Percentiles rank a stretch among this genome's conserved stretches.
These are phyloP conservation scores for Hemicrepidius hirtus DNA, from an alignment of 2,888 invertebrate species.

Conservation along the genomic window DNA sequence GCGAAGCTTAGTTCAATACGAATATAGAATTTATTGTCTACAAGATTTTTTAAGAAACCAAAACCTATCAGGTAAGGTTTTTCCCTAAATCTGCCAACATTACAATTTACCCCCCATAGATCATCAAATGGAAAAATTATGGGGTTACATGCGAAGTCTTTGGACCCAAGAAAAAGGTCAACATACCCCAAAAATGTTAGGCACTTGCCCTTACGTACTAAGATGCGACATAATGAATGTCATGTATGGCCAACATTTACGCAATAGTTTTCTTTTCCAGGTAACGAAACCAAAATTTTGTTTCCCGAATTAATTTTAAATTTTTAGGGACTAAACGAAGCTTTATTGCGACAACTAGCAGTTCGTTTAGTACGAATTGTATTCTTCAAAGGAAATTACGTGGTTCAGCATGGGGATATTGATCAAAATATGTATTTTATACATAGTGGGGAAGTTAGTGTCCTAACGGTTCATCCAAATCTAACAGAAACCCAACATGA, in stretches of 20 bases:
- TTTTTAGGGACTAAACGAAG: conserved; percentile 69
- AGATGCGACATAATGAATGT: conserved; percentile 36
- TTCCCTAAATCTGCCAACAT: too few relatives aligned
- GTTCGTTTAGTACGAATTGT: conserved; percentile 74
- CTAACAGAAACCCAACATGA: conserved; percentile 73
- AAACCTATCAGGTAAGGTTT: conserved; percentile 36
- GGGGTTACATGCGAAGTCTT: conserved; percentile 69
- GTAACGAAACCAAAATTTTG: conserved; percentile 20
- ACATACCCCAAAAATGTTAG: conserved; percentile 30
- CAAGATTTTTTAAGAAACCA: conserved; percentile 36
- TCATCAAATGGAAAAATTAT: conserved; percentile 71
- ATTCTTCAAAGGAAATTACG: conserved; percentile 75
- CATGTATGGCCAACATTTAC: conserved; percentile 39
- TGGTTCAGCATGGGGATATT: conserved; percentile 75
- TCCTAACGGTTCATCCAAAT: conserved; percentile 73
- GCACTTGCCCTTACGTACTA: conserved; percentile 34
- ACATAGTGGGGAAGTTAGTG: conserved; percentile 73
- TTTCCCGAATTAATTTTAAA: neutral
- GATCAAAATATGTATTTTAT: conserved; percentile 77
- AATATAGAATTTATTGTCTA: conserved; percentile 21
- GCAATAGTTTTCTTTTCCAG: conserved; percentile 34
- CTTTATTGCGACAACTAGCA: conserved; percentile 73
- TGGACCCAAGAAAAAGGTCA: conserved; percentile 39
- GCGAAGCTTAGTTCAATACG: conserved; percentile 23
- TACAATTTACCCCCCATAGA: too few relatives aligned